Conservation (phyloP, 1,140 invertebrate genomes). For the Aphelenchoides besseyi region DNA sequence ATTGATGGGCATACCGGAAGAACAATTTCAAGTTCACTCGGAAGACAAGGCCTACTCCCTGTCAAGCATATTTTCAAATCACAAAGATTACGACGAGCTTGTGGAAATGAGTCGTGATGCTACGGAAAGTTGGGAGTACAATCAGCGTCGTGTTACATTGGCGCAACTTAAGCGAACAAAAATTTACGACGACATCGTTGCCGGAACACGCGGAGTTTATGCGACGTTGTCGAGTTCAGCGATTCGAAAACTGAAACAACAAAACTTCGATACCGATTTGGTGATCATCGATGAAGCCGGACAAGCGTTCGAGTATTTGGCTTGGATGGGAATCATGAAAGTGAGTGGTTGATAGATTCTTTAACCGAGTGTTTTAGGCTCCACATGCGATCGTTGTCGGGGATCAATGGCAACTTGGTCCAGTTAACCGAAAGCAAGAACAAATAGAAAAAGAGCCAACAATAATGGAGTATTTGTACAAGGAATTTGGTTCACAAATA, state of each 20-base stretch:
- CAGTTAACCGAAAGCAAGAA: slow-evolving; percentile 6
- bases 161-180: not conserved
- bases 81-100: not conserved
- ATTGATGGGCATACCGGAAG: not conserved
- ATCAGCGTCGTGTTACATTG: not conserved
- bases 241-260: not conserved
- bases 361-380: slow-evolving; percentile 21
- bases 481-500: not conserved
- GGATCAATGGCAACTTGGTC: slow-evolving; percentile 29
- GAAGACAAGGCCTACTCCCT: not conserved
- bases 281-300: slow-evolving; percentile 15
- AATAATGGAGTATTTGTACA: slow-evolving; percentile 12
- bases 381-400: slow-evolving; percentile 26
- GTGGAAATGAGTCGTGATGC: not conserved
- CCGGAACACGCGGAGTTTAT: not conserved
- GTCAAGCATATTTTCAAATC: not conserved
- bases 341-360: slow-evolving; percentile 13
- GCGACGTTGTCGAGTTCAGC: not conserved
- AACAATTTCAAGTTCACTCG: not conserved
- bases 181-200: not conserved
- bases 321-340: slow-evolving; percentile 27
- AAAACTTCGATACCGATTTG: not conserved
- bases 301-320: slow-evolving; percentile 16
- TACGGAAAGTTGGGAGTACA: not conserved
- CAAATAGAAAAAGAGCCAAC: too few relatives aligned